Percentiles rank a stretch among this genome's conserved stretches.
Evolutionary conservation across 2,888 invertebrate genomes (phyloP).

Genomic region (Microctonus aethiopoides): DNA sequence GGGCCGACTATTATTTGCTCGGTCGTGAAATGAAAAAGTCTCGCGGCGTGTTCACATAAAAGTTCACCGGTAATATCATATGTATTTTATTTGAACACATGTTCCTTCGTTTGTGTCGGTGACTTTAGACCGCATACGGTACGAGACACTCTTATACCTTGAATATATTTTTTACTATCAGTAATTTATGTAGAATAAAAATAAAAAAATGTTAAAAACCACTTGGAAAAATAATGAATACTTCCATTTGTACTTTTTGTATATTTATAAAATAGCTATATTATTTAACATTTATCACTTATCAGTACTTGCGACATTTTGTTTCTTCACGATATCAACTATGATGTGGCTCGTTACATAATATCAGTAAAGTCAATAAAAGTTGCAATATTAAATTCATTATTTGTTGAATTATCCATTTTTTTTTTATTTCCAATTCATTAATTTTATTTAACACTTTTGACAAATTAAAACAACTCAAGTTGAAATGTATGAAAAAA

Average conservation of each 20-base stretch:
- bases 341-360: background rate
- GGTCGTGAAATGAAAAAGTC: background rate
- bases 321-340: background rate
- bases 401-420: background rate
- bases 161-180: background rate
- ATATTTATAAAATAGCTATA: background rate
- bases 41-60: constrained; percentile 6
- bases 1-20: background rate
- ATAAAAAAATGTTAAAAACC: background rate
- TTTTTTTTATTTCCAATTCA: background rate
- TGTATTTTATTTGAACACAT: constrained; percentile 17
- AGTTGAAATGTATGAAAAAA: no score
- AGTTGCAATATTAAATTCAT: background rate
- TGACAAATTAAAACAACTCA: no score
- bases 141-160: background rate
- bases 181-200: background rate
- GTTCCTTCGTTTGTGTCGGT: constrained; percentile 18
- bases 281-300: background rate
- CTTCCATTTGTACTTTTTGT: background rate
- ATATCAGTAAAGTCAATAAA: background rate
- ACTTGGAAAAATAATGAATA: background rate
- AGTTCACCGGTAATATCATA: constrained; percentile 3
- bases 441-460: background rate
- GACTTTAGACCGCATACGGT: background rate
- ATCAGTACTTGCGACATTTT: background rate